These are phyloP conservation scores for Gastrophysa polygoni DNA, from an alignment of 2,888 invertebrate genomes.

Conservation along the genomic window DNA sequence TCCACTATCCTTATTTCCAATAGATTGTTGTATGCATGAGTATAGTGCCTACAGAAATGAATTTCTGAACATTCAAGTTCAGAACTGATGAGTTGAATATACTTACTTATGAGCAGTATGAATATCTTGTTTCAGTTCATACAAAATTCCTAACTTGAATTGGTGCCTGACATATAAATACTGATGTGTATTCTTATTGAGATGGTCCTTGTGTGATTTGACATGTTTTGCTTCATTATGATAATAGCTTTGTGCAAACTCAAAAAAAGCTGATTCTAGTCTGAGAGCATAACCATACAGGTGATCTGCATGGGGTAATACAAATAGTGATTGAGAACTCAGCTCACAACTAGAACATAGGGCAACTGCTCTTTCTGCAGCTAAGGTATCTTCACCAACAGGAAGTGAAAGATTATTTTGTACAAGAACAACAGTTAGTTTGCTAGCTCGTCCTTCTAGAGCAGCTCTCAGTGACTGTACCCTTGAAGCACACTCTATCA, in stretches of 20 bases:
- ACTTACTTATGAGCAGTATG: conserved; percentile 79
- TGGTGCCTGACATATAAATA: conserved; percentile 93
- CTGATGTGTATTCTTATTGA: conserved; percentile 90
- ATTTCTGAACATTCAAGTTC: too few relatives aligned
- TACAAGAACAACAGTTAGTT: conserved; percentile 87
- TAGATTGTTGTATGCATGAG: conserved; percentile 88
- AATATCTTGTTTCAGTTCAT: conserved; percentile 90
- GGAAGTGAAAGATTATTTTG: conserved; percentile 82
- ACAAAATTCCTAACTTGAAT: conserved; percentile 95
- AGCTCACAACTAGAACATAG: conserved; percentile 92
- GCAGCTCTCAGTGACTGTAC: conserved; percentile 81
- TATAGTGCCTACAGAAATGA: conserved; percentile 69
- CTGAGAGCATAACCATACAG: conserved; percentile 73
- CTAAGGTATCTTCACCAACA: conserved; percentile 80
- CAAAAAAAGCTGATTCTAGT: conserved; percentile 91
- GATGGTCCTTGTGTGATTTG: conserved; percentile 86
- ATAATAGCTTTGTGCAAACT: conserved; percentile 92
- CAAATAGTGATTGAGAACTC: conserved; percentile 89
- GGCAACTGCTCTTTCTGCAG: conserved; percentile 89
- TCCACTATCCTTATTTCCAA: conserved; percentile 88
- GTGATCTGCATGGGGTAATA: conserved; percentile 86
- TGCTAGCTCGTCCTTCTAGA: conserved; percentile 73
- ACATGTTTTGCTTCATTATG: conserved; percentile 85
- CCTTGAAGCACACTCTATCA: conserved; percentile 89
- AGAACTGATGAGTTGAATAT: too few relatives aligned